phyloP scores from a whole-genome alignment of 2,797 vertebrate genomes.

The Halcyon chelicuti region DNA sequence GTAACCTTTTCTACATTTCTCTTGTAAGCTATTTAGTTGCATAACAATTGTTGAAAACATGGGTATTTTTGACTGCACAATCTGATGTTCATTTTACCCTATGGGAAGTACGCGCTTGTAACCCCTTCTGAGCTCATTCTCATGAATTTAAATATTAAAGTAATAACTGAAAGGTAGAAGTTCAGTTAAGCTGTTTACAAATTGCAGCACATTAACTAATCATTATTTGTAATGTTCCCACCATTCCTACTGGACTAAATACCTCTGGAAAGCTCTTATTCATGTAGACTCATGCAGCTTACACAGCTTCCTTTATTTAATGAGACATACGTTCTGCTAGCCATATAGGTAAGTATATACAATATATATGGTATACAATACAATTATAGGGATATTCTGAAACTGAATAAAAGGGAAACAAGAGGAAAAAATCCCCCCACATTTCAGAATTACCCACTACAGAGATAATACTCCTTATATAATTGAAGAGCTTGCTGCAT shows the following conservation, averaged over 20 bases:
- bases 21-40: background rate
- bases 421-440: background rate
- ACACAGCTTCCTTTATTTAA: background rate
- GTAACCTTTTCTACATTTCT: background rate
- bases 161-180: background rate
- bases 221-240: background rate
- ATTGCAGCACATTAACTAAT: background rate
- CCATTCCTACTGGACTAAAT: background rate
- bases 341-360: background rate
- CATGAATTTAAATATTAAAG: background rate
- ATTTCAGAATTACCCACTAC: background rate
- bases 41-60: background rate
- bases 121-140: background rate
- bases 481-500: slow-evolving; percentile 7
- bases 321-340: background rate
- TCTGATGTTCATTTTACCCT: background rate
- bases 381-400: background rate
- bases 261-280: background rate
- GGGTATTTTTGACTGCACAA: background rate
- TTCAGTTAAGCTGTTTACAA: background rate
- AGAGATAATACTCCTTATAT: slow-evolving; percentile 8
- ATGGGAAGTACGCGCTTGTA: background rate
- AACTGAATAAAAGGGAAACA: background rate
- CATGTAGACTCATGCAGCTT: background rate
- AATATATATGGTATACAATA: too few species aligned